Percentiles rank a stretch among this genome's conserved stretches.
Evolutionary conservation across 2,888 invertebrate genomes (phyloP).

Genomic region (Fragum fragum): DNA sequence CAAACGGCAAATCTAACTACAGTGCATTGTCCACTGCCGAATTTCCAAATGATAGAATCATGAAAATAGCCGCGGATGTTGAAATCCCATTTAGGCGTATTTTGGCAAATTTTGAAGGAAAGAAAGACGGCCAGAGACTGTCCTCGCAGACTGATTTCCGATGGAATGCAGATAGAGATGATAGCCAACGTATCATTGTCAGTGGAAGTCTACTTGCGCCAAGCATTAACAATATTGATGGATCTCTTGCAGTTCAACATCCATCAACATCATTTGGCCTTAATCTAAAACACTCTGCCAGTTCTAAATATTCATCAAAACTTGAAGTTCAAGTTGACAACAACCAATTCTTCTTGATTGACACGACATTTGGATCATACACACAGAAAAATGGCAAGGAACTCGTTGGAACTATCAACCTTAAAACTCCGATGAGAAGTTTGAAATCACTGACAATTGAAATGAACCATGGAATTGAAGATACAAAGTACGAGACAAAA

Average conservation of each 20-base stretch:
- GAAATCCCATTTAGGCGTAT: constrained; percentile 68
- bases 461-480: constrained; percentile 57
- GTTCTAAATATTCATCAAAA: constrained; percentile 63
- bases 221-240: constrained; percentile 55
- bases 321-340: constrained; percentile 65
- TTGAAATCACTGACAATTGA: constrained; percentile 48
- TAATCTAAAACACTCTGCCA: constrained; percentile 63
- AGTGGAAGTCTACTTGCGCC: constrained; percentile 56
- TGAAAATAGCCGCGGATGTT: constrained; percentile 66
- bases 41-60: constrained; percentile 36
- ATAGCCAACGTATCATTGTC: constrained; percentile 54
- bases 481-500: constrained; percentile 54
- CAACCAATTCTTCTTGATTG: constrained; percentile 58
- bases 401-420: constrained; percentile 53
- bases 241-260: constrained; percentile 59
- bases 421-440: constrained; percentile 62
- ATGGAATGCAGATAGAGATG: constrained; percentile 76
- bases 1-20: constrained; percentile 62
- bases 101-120: constrained; percentile 63
- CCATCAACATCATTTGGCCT: constrained; percentile 59
- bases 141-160: constrained; percentile 64
- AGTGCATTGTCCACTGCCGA: constrained; percentile 56
- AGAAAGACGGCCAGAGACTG: constrained; percentile 50
- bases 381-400: constrained; percentile 33
- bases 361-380: constrained; percentile 59